Conservation (phyloP, 2,888 invertebrate genomes). For the Meiosimyza decipiens region DNA sequence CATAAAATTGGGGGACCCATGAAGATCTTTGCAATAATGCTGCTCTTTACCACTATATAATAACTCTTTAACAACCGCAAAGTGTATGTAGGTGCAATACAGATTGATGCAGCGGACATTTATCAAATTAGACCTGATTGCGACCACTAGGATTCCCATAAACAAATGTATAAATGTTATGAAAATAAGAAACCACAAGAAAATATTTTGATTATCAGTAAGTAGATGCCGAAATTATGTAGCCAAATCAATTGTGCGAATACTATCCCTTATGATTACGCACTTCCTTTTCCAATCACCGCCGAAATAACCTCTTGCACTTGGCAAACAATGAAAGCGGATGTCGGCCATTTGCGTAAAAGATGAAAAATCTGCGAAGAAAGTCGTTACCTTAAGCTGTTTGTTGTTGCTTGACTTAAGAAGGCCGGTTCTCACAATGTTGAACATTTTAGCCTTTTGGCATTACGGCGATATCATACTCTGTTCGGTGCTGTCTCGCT, state of each 20-base stretch:
- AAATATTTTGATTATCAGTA: not conserved
- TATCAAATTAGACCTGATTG: no score
- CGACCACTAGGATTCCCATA: no score
- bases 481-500: no score
- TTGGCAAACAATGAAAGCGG: conserved; percentile 7
- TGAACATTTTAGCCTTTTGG: conserved; percentile 14
- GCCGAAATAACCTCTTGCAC: not conserved
- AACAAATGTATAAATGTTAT: no score
- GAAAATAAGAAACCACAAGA: not conserved
- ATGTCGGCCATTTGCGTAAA: conserved; percentile 27
- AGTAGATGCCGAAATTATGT: not conserved
- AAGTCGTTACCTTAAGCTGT: not conserved
- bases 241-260: not conserved
- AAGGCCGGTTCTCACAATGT: conserved; percentile 20
- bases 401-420: not conserved
- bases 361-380: not conserved
- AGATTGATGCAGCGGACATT: no score
- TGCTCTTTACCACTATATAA: no score
- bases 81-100: no score
- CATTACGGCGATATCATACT: not conserved
- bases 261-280: not conserved
- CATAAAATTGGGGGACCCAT: no score
- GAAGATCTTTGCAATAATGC: no score
- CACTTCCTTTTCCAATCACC: conserved; percentile 1
- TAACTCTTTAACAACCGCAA: no score